Evolutionary conservation across 2,888 invertebrate genomes (phyloP).

Genomic region (Thalpophila matura): DNA sequence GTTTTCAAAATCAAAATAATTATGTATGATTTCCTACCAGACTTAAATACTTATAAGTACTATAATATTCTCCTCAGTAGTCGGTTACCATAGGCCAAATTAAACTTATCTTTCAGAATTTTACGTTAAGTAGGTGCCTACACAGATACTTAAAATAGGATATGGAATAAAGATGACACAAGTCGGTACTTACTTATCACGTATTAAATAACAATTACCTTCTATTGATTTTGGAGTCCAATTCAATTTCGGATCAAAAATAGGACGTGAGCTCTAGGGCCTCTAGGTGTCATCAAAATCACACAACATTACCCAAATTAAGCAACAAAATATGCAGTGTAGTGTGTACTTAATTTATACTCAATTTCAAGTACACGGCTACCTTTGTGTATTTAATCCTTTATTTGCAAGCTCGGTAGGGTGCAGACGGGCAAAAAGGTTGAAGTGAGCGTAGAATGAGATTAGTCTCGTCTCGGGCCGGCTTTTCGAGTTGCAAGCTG

Average conservation of each 20-base stretch:
- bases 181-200: neutral
- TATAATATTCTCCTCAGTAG: no score
- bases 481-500: slow-evolving; percentile 62
- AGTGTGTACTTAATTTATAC: slow-evolving; percentile 20
- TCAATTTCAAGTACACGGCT: slow-evolving; percentile 32
- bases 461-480: slow-evolving; percentile 70
- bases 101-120: no score
- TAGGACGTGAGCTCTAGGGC: neutral
- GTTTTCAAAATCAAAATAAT: no score
- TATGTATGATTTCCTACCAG: no score
- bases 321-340: neutral
- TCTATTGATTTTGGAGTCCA: neutral
- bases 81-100: no score
- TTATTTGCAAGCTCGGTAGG: slow-evolving; percentile 54
- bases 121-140: no score
- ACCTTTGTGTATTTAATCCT: slow-evolving; percentile 50
- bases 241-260: neutral
- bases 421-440: slow-evolving; percentile 81
- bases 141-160: no score
- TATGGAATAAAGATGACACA: neutral
- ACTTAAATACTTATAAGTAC: no score
- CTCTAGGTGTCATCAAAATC: neutral
- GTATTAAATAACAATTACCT: neutral
- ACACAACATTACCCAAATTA: no score
- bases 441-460: slow-evolving; percentile 76